Evolutionary conservation across 2,888 invertebrate genomes (phyloP).

Genomic region (Trissolcus brochymenae): DNA sequence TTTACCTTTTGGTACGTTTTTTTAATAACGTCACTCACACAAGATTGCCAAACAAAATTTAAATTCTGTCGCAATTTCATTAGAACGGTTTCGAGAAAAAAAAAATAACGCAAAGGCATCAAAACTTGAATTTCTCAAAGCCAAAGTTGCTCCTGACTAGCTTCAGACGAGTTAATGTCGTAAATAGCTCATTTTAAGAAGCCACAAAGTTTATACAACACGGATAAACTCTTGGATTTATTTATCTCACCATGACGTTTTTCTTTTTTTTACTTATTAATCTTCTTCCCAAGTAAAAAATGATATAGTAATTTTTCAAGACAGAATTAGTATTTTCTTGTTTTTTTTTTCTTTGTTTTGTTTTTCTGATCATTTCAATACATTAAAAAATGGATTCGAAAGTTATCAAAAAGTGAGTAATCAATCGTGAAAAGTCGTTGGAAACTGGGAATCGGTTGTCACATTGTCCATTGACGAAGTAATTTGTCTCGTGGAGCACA

Average conservation of each 20-base stretch:
- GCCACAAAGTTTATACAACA: slow-evolving; percentile 16
- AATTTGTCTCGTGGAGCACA: slow-evolving; percentile 41
- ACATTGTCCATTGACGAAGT: slow-evolving; percentile 23
- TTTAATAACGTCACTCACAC: not conserved
- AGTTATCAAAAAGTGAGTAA: not conserved
- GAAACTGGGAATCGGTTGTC: not conserved
- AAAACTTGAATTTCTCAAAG: slow-evolving; percentile 28
- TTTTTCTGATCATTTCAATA: too few relatives aligned
- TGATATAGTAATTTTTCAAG: too few relatives aligned
- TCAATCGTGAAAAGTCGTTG: slow-evolving; percentile 4
- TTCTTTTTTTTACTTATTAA: too few relatives aligned
- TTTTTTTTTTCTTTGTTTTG: too few relatives aligned
- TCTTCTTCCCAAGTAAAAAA: too few relatives aligned
- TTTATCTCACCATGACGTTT: not conserved
- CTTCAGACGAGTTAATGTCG: slow-evolving; percentile 27
- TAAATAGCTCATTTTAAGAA: slow-evolving; percentile 42
- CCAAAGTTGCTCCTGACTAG: slow-evolving; percentile 9
- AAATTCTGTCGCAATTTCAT: slow-evolving; percentile 3
- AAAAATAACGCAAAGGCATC: slow-evolving; percentile 30
- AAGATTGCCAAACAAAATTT: slow-evolving; percentile 17
- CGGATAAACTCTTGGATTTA: too few relatives aligned
- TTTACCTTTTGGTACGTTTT: too few relatives aligned
- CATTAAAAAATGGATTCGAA: too few relatives aligned
- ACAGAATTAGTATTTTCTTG: too few relatives aligned
- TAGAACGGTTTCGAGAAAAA: too few relatives aligned